A percentile compares a stretch with the other conserved stretches of the same genome.
Evolutionary conservation across 2,113 vertebrate genomes (phyloP).

Genomic region (Leptosomus discolor): DNA sequence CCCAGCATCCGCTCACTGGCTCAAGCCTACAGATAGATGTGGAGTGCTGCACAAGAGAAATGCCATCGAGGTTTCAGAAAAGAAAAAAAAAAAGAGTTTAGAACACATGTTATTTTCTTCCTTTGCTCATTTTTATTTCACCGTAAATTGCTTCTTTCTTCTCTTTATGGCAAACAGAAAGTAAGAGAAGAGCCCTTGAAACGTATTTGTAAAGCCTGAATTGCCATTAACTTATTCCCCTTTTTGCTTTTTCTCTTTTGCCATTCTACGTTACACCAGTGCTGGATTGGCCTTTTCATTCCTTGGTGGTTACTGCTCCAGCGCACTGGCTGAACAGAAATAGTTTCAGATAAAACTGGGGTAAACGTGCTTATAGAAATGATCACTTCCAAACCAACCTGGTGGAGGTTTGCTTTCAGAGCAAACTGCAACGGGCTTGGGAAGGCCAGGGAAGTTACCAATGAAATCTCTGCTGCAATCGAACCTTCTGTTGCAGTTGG

Average conservation of each 20-base stretch:
- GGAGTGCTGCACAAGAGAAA: neutral
- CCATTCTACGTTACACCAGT: neutral
- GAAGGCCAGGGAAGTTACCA: neutral
- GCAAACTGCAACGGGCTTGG: neutral
- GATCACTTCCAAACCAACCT: neutral
- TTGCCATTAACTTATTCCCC: neutral
- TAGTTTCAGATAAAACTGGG: neutral
- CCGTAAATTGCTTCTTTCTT: neutral
- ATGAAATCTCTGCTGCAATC: neutral
- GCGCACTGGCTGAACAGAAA: neutral
- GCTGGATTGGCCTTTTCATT: neutral
- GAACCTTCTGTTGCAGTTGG: neutral
- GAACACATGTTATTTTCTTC: neutral
- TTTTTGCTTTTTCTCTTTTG: neutral
- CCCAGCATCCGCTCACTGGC: neutral
- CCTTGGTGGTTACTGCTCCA: neutral
- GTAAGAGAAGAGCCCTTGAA: neutral
- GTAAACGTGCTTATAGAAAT: neutral
- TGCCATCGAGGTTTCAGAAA: neutral
- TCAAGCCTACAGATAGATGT: neutral
- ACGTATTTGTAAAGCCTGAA: neutral
- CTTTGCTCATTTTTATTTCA: constrained; percentile 20
- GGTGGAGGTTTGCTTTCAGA: neutral
- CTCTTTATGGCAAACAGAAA: neutral
- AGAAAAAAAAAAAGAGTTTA: neutral